Evolutionary conservation across 2,113 vertebrate genomes (phyloP).

Genomic region (Zosterops pallidus): DNA sequence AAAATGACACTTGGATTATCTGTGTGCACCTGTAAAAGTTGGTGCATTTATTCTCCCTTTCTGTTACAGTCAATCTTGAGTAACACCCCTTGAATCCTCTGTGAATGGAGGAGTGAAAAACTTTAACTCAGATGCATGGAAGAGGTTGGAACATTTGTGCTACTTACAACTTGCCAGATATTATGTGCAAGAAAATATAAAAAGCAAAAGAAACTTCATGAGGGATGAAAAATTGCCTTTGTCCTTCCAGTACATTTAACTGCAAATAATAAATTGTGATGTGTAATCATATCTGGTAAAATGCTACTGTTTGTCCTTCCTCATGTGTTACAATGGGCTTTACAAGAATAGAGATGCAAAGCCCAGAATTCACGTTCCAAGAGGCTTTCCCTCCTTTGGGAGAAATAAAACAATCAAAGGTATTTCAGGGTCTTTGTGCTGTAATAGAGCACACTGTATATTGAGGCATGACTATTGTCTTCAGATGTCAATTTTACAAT

Average conservation of each 20-base stretch:
- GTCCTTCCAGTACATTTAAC: not conserved
- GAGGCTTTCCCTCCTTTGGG: not conserved
- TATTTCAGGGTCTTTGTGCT: not conserved
- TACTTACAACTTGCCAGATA: not conserved
- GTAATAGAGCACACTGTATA: not conserved
- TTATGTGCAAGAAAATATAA: not conserved
- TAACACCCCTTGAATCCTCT: not conserved
- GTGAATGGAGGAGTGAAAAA: not conserved
- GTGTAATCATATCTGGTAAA: not conserved
- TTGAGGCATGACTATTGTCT: not conserved
- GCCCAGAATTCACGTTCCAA: not conserved
- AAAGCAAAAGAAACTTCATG: not conserved
- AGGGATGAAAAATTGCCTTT: not conserved
- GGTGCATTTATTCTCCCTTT: not conserved
- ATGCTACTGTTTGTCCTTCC: not conserved
- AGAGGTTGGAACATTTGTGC: not conserved
- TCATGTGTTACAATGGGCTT: not conserved
- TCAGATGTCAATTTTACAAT: not conserved
- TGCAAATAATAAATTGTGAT: not conserved
- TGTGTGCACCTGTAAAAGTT: not conserved
- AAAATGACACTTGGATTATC: not conserved
- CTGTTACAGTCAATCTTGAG: not conserved
- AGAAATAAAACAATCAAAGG: not conserved
- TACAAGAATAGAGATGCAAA: not conserved
- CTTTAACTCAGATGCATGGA: not conserved